phyloP scores from a whole-genome alignment of 2,797 vertebrate genomes.

The Lagorchestes hirsutus region DNA sequence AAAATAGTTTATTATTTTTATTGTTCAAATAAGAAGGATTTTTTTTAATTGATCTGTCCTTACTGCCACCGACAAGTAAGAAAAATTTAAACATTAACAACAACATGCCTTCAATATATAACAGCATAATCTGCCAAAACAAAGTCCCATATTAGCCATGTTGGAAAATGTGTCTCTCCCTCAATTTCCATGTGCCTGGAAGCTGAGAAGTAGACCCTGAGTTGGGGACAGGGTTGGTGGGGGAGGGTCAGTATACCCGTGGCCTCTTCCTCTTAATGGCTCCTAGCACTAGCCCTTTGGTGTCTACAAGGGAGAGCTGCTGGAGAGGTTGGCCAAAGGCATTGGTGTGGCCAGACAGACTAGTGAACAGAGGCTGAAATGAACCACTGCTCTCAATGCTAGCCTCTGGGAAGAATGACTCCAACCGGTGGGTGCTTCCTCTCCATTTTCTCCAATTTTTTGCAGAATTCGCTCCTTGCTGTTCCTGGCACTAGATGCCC shows the following conservation, averaged over 20 bases:
- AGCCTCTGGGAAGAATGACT: too few relatives aligned
- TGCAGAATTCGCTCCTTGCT: too few relatives aligned
- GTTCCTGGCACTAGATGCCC: too few relatives aligned
- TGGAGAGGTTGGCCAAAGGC: not conserved
- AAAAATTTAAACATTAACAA: not conserved
- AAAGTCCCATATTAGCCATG: not conserved
- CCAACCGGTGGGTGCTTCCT: too few relatives aligned
- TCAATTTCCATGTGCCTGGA: not conserved
- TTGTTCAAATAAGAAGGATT: too few relatives aligned
- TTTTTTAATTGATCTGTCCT: too few relatives aligned
- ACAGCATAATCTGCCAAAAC: too few relatives aligned
- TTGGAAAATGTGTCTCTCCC: not conserved
- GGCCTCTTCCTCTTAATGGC: not conserved
- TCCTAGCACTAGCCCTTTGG: not conserved
- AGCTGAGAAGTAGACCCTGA: too few relatives aligned
- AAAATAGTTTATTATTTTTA: not conserved
- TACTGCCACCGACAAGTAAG: not conserved
- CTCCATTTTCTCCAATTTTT: too few relatives aligned
- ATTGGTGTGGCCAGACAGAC: not conserved
- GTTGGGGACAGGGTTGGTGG: too few relatives aligned
- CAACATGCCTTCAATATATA: too few relatives aligned
- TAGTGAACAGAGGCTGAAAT: too few relatives aligned
- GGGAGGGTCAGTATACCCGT: rapidly evolving
- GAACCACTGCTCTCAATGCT: not conserved
- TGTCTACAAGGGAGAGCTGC: not conserved